phyloP scores from a whole-genome alignment of 1,140 invertebrate genomes.

The Pentalonia nigronervosa region DNA sequence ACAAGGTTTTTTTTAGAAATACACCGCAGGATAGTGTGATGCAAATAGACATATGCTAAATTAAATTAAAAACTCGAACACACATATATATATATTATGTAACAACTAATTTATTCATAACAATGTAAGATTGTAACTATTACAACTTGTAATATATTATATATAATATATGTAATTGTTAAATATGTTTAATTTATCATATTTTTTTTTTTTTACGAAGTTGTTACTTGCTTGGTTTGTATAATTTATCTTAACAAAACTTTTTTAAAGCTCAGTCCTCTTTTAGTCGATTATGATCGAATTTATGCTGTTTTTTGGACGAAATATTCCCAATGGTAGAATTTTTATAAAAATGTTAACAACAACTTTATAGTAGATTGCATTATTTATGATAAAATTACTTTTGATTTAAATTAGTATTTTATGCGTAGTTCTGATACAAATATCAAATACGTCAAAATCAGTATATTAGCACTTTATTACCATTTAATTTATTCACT shows the following conservation, averaged over 20 bases:
- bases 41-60: too few relatives aligned
- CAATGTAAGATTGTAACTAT: neutral
- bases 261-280: neutral
- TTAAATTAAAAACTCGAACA: neutral
- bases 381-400: neutral
- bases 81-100: neutral
- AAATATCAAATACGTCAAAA: constrained; percentile 8
- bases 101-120: neutral
- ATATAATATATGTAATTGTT: neutral
- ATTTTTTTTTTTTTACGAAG: neutral
- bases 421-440: neutral
- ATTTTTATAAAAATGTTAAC: neutral
- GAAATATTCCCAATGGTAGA: neutral
- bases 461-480: neutral
- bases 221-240: neutral
- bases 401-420: neutral
- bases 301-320: neutral
- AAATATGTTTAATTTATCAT: neutral
- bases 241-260: neutral
- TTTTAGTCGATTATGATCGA: neutral
- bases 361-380: neutral
- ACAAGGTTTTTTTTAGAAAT: neutral
- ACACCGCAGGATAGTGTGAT: neutral
- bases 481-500: constrained; percentile 5
- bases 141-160: neutral